These are phyloP conservation scores for Paragorgia papillata DNA, from an alignment of 92 coral and sea anemone species.

Conservation along the genomic window DNA sequence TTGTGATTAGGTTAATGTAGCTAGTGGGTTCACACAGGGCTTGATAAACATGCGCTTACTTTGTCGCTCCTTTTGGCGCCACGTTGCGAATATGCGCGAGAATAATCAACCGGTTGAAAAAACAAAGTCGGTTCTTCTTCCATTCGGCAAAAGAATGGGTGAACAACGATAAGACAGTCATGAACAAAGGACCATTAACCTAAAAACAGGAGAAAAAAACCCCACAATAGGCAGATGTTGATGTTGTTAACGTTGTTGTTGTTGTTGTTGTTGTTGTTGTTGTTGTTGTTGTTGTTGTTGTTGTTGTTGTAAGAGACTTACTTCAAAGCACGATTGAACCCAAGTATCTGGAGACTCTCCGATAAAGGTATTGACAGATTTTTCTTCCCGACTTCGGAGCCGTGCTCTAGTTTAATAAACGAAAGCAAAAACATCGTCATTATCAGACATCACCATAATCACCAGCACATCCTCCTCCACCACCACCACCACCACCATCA, in stretches of 20 bases:
- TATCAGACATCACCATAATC: background rate
- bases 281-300: no score
- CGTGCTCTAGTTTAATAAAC: constrained; percentile 70
- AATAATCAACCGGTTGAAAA: constrained; percentile 77
- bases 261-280: background rate
- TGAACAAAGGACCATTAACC: constrained; percentile 88
- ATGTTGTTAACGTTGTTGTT: no score
- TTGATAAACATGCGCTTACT: constrained; percentile 56
- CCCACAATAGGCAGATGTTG: background rate
- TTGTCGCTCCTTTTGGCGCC: constrained; percentile 71
- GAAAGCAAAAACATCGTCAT: no score
- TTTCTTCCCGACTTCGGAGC: constrained; percentile 89
- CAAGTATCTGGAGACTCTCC: constrained; percentile 83
- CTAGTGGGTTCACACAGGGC: no score
- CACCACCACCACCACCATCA: no score
- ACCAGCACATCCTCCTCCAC: no score
- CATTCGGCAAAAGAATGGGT: constrained; percentile 90
- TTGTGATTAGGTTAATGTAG: no score
- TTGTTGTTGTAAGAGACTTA: constrained; percentile 12
- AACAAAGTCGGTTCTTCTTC: constrained; percentile 72
- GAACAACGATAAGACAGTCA: constrained; percentile 83
- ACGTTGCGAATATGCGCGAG: constrained; percentile 84
- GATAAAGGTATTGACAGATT: constrained; percentile 79
- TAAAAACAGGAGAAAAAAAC: constrained; percentile 16
- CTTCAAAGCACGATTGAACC: constrained; percentile 87